These are phyloP conservation scores for Psittacula derbiana DNA, from an alignment of 2,797 vertebrate genomes.

Conservation along the genomic window DNA sequence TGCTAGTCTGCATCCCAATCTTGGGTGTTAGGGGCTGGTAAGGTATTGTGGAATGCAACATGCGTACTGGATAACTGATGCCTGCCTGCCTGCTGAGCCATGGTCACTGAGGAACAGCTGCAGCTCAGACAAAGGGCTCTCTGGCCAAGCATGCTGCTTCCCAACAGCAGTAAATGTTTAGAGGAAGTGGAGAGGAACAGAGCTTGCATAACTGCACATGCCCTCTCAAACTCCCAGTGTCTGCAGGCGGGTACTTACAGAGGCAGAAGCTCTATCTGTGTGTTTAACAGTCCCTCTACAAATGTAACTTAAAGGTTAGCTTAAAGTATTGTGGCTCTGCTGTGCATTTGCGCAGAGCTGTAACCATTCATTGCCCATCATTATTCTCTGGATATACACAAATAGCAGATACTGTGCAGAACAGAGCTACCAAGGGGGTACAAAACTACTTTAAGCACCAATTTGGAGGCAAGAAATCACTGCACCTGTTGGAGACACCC, in stretches of 20 bases:
- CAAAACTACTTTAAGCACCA: neutral
- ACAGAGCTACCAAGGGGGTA: neutral
- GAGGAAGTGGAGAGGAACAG: neutral
- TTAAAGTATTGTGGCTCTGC: neutral
- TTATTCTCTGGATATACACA: neutral
- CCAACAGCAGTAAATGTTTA: neutral
- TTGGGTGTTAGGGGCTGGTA: neutral
- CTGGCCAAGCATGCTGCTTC: neutral
- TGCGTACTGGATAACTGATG: neutral
- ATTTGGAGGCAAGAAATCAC: neutral
- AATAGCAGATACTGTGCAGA: neutral
- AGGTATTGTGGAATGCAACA: accelerated
- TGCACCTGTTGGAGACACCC: neutral
- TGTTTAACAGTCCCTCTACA: neutral
- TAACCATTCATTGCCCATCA: neutral
- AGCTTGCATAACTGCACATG: neutral
- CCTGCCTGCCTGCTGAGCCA: neutral
- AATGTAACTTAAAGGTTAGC: neutral
- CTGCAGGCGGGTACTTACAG: neutral
- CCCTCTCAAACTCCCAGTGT: neutral
- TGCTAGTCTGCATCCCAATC: neutral
- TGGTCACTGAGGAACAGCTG: neutral
- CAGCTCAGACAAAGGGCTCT: neutral
- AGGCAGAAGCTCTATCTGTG: neutral
- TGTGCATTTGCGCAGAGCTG: neutral